Base-by-base conservation (phyloP, 2,797 vertebrate species). In the Cyclopterus lumpus region DNA sequence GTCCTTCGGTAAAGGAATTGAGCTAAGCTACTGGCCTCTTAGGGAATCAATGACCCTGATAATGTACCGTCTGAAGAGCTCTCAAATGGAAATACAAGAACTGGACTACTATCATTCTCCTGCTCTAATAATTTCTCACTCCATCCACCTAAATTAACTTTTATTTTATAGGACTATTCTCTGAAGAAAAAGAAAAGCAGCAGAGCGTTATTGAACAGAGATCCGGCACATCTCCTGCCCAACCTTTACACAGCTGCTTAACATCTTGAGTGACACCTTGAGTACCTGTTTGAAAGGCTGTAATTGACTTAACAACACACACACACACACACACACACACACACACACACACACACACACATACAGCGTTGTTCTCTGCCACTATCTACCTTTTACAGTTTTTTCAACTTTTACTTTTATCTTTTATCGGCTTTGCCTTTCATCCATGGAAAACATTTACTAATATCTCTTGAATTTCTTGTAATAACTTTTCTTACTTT, bases 31-130 rank as follows among this genome's bases (percentile, higher is more conserved):
- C 58, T 54, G 34, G 12, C 34, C 70, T 55, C 69, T 72, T 63
- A 32, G 60, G 53, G 63, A 85, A 83, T 85, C 79, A 84, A 69
- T 89, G 49, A 78, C 71, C 61, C 71, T 55, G 61, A 80, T 71
- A 85, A 72, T 57, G 64, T 10, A 8, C 28, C 16, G 32, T 46
- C 49, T 75, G 82, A 80, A 36, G 42, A 76, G 72, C 75, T 79
- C 53, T 80, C 38, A 62, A n/a, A 65, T 49, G 71, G 76, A 79
- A 78, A 80, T 67, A 71, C 22, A 30, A 82, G 70, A 70, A 42
- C 48, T 58, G 65, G 44, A 80, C 32, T 10, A 64, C 16, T 42
- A 58, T 79, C 48, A 34, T 71, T 74, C 15, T 62, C 24, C 15
- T 7, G 60, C 60, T 62, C 38, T 62, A 20, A 44, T 26, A 4